These are phyloP conservation scores for Laticauda laticaudata DNA, from an alignment of 2,113 vertebrate genomes.

Conservation along the genomic window DNA sequence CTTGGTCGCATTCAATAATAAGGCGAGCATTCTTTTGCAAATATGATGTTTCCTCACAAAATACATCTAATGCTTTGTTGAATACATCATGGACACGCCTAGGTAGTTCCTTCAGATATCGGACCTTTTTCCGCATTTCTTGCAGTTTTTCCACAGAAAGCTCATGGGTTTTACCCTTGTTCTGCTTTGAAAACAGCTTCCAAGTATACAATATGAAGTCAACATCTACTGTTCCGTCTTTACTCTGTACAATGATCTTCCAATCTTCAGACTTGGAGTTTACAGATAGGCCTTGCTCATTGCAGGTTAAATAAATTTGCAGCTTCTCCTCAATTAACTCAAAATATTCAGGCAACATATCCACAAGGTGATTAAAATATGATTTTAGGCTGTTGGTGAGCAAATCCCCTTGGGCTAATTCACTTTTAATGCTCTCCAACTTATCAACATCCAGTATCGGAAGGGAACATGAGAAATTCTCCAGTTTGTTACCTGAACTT, in stretches of 20 bases:
- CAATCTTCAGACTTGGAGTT: neutral
- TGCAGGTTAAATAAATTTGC: neutral
- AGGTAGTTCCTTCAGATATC: neutral
- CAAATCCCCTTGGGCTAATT: neutral
- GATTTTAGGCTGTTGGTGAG: neutral
- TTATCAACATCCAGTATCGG: neutral
- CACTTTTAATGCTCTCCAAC: neutral
- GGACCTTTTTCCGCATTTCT: neutral
- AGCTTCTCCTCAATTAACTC: neutral
- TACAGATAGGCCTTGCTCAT: neutral
- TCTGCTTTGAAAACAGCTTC: neutral
- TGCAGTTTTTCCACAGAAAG: neutral
- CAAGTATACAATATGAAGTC: neutral
- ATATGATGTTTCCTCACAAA: neutral
- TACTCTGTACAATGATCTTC: neutral
- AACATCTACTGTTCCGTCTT: neutral
- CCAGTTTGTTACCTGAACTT: neutral
- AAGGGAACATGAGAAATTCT: neutral
- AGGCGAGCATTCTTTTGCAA: neutral
- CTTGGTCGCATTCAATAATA: neutral
- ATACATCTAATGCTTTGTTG: neutral
- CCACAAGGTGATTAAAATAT: neutral
- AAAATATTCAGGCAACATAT: neutral
- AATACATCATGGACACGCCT: fast-evolving
- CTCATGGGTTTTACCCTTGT: neutral